A percentile compares a stretch with the other conserved stretches of the same genome.
Conservation (phyloP, 2,113 vertebrate genomes). For the Axis porcinus region DNA sequence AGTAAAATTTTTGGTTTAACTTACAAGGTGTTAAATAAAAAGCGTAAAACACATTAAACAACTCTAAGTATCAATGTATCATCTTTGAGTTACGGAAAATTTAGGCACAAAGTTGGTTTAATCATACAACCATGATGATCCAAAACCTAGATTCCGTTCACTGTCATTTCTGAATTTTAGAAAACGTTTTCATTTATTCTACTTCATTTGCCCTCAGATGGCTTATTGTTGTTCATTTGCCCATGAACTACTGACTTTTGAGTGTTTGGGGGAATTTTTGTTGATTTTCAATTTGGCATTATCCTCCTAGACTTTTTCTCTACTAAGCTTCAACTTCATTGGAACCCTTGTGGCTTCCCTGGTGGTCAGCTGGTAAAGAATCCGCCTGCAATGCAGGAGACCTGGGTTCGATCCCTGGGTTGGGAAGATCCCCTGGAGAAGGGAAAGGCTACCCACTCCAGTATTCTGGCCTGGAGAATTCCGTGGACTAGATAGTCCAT, state of each 20-base stretch:
- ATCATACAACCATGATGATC: background rate
- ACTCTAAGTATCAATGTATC: background rate
- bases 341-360: background rate
- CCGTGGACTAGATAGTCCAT: too few relatives aligned
- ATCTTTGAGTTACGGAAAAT: background rate
- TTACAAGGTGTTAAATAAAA: background rate
- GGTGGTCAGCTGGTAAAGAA: too few relatives aligned
- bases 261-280: background rate
- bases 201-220: background rate
- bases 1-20: background rate
- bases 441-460: too few relatives aligned
- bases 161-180: background rate
- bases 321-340: background rate
- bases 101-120: background rate
- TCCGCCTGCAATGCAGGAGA: too few relatives aligned
- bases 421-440: too few relatives aligned
- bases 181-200: background rate
- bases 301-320: background rate
- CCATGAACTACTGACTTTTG: background rate
- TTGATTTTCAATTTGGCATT: conserved; percentile 19
- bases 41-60: background rate
- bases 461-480: too few relatives aligned
- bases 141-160: background rate
- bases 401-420: too few relatives aligned
- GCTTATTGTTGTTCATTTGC: background rate